Evolutionary conservation across 2,113 vertebrate genomes (phyloP).

Genomic region (Nerophis lumbriciformis): DNA sequence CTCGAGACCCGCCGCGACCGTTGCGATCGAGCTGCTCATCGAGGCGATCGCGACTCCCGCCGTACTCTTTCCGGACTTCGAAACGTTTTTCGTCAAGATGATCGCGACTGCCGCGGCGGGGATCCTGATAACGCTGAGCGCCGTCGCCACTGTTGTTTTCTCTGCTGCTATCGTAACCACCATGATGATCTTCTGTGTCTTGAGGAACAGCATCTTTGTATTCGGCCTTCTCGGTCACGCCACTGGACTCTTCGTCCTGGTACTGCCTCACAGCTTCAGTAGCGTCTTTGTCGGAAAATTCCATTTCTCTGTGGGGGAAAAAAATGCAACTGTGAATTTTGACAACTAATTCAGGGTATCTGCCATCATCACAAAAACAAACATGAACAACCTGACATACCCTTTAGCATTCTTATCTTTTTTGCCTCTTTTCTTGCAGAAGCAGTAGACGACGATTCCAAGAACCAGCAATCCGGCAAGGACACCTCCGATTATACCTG

Average conservation of each 20-base stretch:
- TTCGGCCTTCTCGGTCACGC: constrained; percentile 16
- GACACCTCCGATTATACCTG: constrained; percentile 72
- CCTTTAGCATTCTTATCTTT: constrained; percentile 63
- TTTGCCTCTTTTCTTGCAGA: constrained; percentile 51
- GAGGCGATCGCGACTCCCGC: constrained; percentile 8
- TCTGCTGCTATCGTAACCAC: constrained; percentile 19
- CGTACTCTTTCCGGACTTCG: background rate
- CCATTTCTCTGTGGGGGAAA: constrained; percentile 18
- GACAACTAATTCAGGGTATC: background rate
- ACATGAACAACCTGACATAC: constrained; percentile 26
- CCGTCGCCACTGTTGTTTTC: constrained; percentile 21
- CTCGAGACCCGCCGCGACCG: constrained; percentile 8
- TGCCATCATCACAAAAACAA: background rate
- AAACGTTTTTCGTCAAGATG: background rate
- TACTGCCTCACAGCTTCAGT: constrained; percentile 27
- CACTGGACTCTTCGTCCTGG: constrained; percentile 36
- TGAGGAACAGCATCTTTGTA: constrained; percentile 15
- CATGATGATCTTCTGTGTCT: constrained; percentile 31
- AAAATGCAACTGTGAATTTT: background rate
- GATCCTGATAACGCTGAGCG: constrained; percentile 20
- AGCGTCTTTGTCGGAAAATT: constrained; percentile 48
- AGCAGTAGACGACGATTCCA: constrained; percentile 75
- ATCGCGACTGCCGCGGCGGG: constrained; percentile 26
- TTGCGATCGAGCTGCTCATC: constrained; percentile 24
- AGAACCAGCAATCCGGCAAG: constrained; percentile 69